phyloP scores from a whole-genome alignment of 2,888 invertebrate genomes.

The Andrena bicolor region DNA sequence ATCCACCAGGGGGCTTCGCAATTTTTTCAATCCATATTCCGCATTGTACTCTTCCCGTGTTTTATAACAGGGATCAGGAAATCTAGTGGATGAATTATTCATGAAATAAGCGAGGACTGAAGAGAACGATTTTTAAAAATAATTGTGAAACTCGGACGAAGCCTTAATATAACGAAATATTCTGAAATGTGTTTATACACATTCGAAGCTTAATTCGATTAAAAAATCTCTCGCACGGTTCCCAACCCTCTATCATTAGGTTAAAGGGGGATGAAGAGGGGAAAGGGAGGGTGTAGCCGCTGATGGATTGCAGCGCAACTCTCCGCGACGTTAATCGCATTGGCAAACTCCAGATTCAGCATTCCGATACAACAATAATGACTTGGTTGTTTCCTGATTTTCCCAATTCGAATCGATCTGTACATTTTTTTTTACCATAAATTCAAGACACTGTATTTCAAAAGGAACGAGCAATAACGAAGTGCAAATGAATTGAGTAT shows the following conservation, averaged over 20 bases:
- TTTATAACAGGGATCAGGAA: too few species aligned
- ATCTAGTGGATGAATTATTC: too few species aligned
- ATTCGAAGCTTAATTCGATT: too few species aligned
- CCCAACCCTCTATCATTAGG: neutral
- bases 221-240: neutral
- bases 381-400: constrained; percentile 3
- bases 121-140: too few species aligned
- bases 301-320: constrained; percentile 57
- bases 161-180: too few species aligned
- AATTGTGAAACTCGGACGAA: too few species aligned
- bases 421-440: neutral
- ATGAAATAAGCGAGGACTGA: too few species aligned
- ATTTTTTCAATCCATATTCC: too few species aligned
- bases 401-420: neutral
- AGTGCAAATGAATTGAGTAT: too few species aligned
- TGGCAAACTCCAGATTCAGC: constrained; percentile 21
- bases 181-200: too few species aligned
- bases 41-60: too few species aligned
- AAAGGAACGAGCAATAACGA: neutral
- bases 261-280: neutral
- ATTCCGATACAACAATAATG: constrained; percentile 26
- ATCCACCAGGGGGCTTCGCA: too few species aligned
- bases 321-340: constrained; percentile 61
- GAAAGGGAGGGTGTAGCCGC: neutral
- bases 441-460: neutral